Evolutionary conservation across 2,113 vertebrate genomes (phyloP), one percentile per base, ranked within the genome.

Genomic region (Polyodon spathula): DNA sequence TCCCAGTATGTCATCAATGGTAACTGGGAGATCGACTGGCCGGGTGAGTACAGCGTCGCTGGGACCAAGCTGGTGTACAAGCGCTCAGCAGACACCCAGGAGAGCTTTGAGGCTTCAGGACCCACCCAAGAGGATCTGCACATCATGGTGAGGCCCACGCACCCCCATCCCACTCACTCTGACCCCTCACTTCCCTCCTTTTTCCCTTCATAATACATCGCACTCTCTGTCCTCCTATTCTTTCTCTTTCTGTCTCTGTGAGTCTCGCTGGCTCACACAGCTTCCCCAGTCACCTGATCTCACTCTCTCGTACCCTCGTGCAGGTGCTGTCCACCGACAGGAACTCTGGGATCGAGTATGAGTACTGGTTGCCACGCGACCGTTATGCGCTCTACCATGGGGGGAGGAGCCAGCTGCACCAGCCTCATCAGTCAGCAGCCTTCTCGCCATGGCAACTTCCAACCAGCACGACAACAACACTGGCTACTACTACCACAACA

Each of bases 331-430:
- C 92, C 39, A 94, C 86, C 43, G 95, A 92, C 77, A 84, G 73
- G 63, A 91, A 92, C 68, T 78, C 88, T 0, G 88, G 89, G 51
- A 90, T 98, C 4, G 89, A 94, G 71, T 97, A 93, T 0, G 90
- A 95, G 81, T 97, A 93, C 77, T 98, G 95, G 95, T 76, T 95
- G 27, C 93, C 93, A 1, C 86, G 71, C 0, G 86, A 90, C 9
- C 84, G 54, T n/a, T 89, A 87, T 0, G 78, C 75, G 63, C 73
- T 74, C 0, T 42, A 77, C 58, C 90, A 86, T 3, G 82, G 78
- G 0, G 65, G 79, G 44, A 68, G 77, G 67, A 89, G 86, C 70
- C 77, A 85, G 1, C 76, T 88, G 65, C 71, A 81, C 12, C 84
- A 90, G 72, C 81, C 84, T 1, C 88, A 89, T 63, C 79, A 81